Conservation (phyloP, 2,888 invertebrate species). For the Agriotes lineatus region DNA sequence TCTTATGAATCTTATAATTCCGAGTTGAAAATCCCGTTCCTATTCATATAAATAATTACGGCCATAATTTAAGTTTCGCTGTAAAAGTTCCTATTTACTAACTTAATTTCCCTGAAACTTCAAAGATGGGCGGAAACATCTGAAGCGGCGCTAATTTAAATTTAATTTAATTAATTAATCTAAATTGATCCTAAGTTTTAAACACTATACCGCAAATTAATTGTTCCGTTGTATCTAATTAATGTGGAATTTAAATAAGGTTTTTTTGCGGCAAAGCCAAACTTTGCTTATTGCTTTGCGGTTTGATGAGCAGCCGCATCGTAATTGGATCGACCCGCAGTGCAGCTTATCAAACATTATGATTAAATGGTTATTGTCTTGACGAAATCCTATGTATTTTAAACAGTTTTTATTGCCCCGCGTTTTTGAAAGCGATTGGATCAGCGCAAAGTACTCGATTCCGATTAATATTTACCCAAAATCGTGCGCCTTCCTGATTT, state of each 20-base stretch:
- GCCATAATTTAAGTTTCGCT: conserved; percentile 35
- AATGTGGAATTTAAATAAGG: conserved; percentile 58
- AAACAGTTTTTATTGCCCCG: conserved; percentile 31
- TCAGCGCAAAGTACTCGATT: conserved; percentile 3
- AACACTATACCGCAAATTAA: conserved; percentile 51
- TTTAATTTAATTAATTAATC: conserved; percentile 45
- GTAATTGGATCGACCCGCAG: conserved; percentile 45
- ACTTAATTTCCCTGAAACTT: conserved; percentile 39
- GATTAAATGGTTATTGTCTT: conserved; percentile 32
- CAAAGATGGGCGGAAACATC: conserved; percentile 31
- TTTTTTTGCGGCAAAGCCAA: conserved; percentile 49
- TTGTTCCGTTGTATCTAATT: conserved; percentile 55
- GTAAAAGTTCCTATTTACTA: conserved; percentile 39
- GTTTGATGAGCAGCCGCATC: conserved; percentile 42
- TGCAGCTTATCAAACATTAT: conserved; percentile 31
- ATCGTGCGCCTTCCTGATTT: conserved; percentile 4
- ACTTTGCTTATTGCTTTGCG: conserved; percentile 50
- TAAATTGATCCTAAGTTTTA: conserved; percentile 45
- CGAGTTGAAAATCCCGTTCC: conserved; percentile 25
- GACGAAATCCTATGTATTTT: conserved; percentile 33
- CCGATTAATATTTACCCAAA: conserved; percentile 13
- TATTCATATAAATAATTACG: conserved; percentile 41
- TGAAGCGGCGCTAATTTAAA: conserved; percentile 40
- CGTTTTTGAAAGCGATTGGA: conserved; percentile 17
- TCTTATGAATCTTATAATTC: conserved; percentile 28